Percentiles rank a stretch among this genome's conserved stretches.
phyloP scores from a whole-genome alignment of 2,888 invertebrate genomes.

The Apodemia duryi region DNA sequence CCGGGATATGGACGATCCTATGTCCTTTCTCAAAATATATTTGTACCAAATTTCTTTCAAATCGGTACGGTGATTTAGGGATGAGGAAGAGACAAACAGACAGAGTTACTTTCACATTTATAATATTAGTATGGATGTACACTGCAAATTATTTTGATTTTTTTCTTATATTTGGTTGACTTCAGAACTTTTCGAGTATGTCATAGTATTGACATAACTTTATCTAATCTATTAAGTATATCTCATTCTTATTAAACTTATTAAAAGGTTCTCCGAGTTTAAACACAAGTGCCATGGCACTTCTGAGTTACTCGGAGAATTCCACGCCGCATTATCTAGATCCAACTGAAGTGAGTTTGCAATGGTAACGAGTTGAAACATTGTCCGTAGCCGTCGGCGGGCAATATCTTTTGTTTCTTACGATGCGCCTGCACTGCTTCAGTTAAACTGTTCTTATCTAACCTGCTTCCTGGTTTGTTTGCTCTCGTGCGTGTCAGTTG shows the following conservation, averaged over 20 bases:
- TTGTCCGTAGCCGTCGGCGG: constrained; percentile 15
- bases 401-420: constrained; percentile 13
- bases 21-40: too few relatives aligned
- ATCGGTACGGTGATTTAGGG: too few relatives aligned
- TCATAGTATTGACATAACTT: too few relatives aligned
- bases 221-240: too few relatives aligned
- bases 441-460: constrained; percentile 4
- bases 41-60: too few relatives aligned
- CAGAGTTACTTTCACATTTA: too few relatives aligned
- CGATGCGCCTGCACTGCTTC: constrained; percentile 11
- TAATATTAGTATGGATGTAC: too few relatives aligned
- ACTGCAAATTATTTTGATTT: too few relatives aligned
- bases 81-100: too few relatives aligned
- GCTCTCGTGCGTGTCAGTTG: constrained; percentile 14
- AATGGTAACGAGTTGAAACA: constrained; percentile 14
- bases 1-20: too few relatives aligned
- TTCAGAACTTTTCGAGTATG: too few relatives aligned
- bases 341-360: constrained; percentile 4
- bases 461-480: constrained; percentile 11
- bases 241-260: background rate
- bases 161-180: too few relatives aligned
- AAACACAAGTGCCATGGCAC: background rate
- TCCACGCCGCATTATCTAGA: constrained; percentile 4
- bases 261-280: background rate
- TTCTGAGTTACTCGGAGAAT: constrained; percentile 8